phyloP scores from a whole-genome alignment of 2,888 invertebrate species.

The Arrhopalites spinosus region DNA sequence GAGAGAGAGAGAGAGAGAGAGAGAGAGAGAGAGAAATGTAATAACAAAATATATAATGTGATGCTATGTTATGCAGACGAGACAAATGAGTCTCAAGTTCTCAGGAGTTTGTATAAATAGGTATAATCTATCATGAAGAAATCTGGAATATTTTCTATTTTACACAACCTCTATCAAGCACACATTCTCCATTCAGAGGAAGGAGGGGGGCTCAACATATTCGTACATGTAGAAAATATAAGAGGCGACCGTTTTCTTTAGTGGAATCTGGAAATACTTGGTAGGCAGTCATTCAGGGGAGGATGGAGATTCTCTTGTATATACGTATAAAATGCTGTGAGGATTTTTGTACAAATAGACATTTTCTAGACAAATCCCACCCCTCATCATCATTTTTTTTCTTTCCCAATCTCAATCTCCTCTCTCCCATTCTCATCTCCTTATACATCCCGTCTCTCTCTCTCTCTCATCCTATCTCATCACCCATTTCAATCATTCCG shows the following conservation, averaged over 20 bases:
- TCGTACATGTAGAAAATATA: not conserved
- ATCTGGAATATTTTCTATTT: constrained; percentile 45
- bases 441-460: constrained; percentile 5
- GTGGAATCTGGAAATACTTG: not conserved
- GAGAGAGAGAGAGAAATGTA: not conserved
- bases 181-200: too few species aligned
- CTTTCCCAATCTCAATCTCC: constrained; percentile 33
- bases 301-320: not conserved
- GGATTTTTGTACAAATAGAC: constrained; percentile 46
- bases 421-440: constrained; percentile 42
- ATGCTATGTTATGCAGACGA: constrained; percentile 44
- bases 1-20: not conserved
- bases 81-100: constrained; percentile 54
- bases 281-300: not conserved
- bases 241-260: not conserved
- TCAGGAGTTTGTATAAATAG: constrained; percentile 53
- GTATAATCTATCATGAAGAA: constrained; percentile 51
- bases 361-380: constrained; percentile 47
- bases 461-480: constrained; percentile 39
- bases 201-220: too few species aligned
- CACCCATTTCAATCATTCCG: constrained; percentile 39
- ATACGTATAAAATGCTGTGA: not conserved
- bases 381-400: constrained; percentile 53
- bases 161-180: not conserved
- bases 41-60: not conserved